Percentiles rank a stretch among this genome's conserved stretches.
phyloP scores from a whole-genome alignment of 2,888 invertebrate genomes.

The Lordiphosa andalusiaca region DNA sequence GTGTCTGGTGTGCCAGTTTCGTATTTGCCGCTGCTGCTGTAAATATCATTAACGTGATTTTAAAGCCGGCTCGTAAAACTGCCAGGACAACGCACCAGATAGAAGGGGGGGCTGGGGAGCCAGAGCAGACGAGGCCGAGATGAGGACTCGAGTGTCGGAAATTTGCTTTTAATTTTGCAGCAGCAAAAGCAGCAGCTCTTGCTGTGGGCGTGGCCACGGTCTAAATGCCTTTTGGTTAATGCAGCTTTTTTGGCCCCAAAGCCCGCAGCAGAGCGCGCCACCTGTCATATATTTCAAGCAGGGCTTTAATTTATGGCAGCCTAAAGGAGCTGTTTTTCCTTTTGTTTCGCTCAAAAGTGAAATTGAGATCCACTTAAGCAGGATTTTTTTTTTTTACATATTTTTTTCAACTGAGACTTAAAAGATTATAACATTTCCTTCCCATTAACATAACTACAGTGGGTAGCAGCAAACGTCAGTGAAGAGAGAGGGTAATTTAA shows the following conservation, averaged over 20 bases:
- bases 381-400: too few species aligned
- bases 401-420: too few species aligned
- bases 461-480: too few species aligned
- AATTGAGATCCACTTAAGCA: conserved; percentile 7
- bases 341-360: conserved; percentile 11
- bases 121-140: conserved; percentile 18
- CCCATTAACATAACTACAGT: too few species aligned
- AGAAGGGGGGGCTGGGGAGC: not conserved
- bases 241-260: conserved; percentile 32
- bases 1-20: conserved; percentile 47
- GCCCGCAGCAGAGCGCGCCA: conserved; percentile 14
- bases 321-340: conserved; percentile 22
- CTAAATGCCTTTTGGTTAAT: conserved; percentile 53
- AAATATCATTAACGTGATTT: conserved; percentile 75
- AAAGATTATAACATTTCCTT: too few species aligned
- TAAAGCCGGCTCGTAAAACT: conserved; percentile 68
- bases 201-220: conserved; percentile 37
- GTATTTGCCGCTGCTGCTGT: conserved; percentile 49
- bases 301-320: conserved; percentile 20
- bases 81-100: conserved; percentile 40
- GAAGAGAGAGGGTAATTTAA: too few species aligned
- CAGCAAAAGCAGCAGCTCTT: conserved; percentile 12
- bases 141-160: conserved; percentile 49
- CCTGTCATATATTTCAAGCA: conserved; percentile 28
- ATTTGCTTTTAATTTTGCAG: conserved; percentile 66